Percentiles rank a stretch among this genome's conserved stretches.
Evolutionary conservation across 2,113 vertebrate species (phyloP).

Genomic region (Mus pahari): DNA sequence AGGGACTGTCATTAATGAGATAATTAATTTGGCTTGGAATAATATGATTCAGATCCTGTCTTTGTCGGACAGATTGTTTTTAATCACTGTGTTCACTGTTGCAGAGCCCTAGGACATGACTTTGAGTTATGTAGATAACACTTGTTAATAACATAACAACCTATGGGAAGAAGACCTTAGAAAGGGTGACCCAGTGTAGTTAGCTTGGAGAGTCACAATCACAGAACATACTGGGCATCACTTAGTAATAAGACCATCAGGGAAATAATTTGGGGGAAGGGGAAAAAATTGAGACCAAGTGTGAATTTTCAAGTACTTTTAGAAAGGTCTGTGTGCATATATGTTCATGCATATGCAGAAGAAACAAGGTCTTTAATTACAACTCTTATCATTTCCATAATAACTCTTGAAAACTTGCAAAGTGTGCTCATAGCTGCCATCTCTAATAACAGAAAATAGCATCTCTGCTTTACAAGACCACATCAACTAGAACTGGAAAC

Average conservation of each 20-base stretch:
- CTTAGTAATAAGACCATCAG: slow-evolving; percentile 53
- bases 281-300: slow-evolving; percentile 53
- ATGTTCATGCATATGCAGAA: not conserved
- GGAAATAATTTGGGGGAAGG: slow-evolving; percentile 4
- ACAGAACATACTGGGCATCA: not conserved
- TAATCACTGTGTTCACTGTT: slow-evolving; percentile 57
- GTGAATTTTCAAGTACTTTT: slow-evolving; percentile 49
- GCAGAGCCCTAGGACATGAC: slow-evolving; percentile 46
- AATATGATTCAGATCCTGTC: slow-evolving; percentile 52
- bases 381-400: slow-evolving; percentile 29
- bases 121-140: slow-evolving; percentile 56
- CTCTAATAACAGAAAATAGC: not conserved
- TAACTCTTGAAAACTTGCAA: slow-evolving; percentile 32
- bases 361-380: not conserved
- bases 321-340: not conserved
- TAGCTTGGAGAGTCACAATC: slow-evolving; percentile 38
- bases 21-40: slow-evolving; percentile 73
- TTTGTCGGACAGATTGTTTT: slow-evolving; percentile 59
- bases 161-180: slow-evolving; percentile 42
- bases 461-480: slow-evolving; percentile 41
- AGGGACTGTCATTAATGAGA: slow-evolving; percentile 55
- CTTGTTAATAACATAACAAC: slow-evolving; percentile 58
- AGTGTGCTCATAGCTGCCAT: slow-evolving; percentile 20
- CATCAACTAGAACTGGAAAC: not conserved
- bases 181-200: slow-evolving; percentile 16